These are phyloP conservation scores for Oryctolagus cuniculus DNA, from an alignment of 2,113 vertebrate species.

Conservation along the genomic window mOryCun1.1 NC_091434.1:97384501-97385000, in stretches of 20 bases:
- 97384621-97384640: constrained; percentile 13
- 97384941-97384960: neutral
- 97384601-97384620: too few species aligned
- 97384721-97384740: neutral
- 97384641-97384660: neutral
- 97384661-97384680: neutral
- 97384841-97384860: constrained; percentile 2
- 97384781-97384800: neutral
- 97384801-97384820: neutral
- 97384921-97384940: neutral
- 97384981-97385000: neutral
- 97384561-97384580: too few species aligned
- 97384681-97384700: neutral
- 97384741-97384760: neutral
- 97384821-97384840: neutral
- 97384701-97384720: neutral
- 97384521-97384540: too few species aligned
- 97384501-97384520: too few species aligned
- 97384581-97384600: too few species aligned
- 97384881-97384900: neutral
- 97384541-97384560: too few species aligned
- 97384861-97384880: neutral
- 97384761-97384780: neutral
- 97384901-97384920: neutral
- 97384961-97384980: neutral